Evolutionary conservation across 2,797 vertebrate species (phyloP).

Genomic region (Halcyon badia): DNA sequence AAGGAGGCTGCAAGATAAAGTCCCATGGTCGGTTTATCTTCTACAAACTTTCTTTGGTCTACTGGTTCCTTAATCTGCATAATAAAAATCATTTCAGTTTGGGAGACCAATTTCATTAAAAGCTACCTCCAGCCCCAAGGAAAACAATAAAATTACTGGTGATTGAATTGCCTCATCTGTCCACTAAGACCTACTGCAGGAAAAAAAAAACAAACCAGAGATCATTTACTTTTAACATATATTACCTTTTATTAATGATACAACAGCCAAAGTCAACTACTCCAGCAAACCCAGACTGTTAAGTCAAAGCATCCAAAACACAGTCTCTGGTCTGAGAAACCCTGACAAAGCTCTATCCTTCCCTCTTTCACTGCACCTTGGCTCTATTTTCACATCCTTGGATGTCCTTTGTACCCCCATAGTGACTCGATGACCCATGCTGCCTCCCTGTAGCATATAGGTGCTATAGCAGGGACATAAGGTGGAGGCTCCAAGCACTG

Average conservation of each 20-base stretch:
- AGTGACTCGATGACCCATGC: no score
- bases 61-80: neutral
- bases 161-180: neutral
- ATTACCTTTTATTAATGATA: neutral
- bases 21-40: neutral
- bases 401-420: neutral
- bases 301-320: neutral
- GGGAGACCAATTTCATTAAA: neutral
- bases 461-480: neutral
- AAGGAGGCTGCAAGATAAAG: neutral
- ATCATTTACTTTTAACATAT: neutral
- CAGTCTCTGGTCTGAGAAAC: neutral
- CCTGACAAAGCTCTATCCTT: neutral
- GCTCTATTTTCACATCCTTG: neutral
- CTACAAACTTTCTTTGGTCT: neutral
- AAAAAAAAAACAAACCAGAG: neutral
- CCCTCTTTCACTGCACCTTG: neutral
- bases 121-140: neutral
- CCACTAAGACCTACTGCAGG: neutral
- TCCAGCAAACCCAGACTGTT: neutral
- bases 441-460: neutral
- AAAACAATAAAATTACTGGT: neutral
- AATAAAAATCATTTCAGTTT: neutral
- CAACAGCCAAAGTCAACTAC: neutral
- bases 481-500: neutral